A percentile compares a stretch with the other conserved stretches of the same genome.
Evolutionary conservation across 2,113 vertebrate species (phyloP).

Genomic region (rabbit (Oryctolagus cuniculus)): mOryCun1.1 NC_091433.1:131907001-131907500

Average conservation of each 20-base stretch:
- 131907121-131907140: neutral
- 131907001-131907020: neutral
- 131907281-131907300: neutral
- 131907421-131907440: neutral
- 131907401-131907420: neutral
- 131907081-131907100: neutral
- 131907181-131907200: neutral
- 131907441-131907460: neutral
- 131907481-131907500: neutral
- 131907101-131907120: neutral
- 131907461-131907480: neutral
- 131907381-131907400: neutral
- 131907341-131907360: neutral
- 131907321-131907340: neutral
- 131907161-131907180: conserved; percentile 10
- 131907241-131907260: neutral
- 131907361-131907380: neutral
- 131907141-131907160: conserved; percentile 36
- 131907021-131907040: neutral
- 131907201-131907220: neutral
- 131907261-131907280: neutral
- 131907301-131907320: neutral
- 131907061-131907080: neutral
- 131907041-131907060: neutral
- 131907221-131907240: neutral